A percentile compares a stretch with the other conserved stretches of the same genome.
Conservation (phyloP, 2,888 invertebrate species). For the Eledone cirrhosa region DNA sequence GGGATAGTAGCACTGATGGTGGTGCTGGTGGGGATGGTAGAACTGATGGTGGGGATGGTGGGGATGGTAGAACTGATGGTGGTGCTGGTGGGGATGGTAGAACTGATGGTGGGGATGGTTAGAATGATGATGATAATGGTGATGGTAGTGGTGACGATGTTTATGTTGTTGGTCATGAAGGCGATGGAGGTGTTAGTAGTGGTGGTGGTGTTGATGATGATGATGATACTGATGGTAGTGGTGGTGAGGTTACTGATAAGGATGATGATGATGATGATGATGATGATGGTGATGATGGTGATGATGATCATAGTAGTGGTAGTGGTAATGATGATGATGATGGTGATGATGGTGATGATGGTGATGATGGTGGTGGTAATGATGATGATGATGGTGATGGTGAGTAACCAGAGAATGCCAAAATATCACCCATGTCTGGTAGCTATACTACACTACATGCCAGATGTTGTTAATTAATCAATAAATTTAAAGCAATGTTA, state of each 20-base stretch:
- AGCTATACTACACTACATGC: not conserved
- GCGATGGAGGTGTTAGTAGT: not conserved
- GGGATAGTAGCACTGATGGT: too few relatives aligned
- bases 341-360: not conserved
- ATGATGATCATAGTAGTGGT: not conserved
- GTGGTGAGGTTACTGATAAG: not conserved
- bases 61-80: not conserved
- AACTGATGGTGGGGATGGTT: not conserved
- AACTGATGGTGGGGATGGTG: too few relatives aligned
- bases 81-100: not conserved
- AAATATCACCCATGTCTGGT: conserved; percentile 8
- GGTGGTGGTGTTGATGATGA: not conserved
- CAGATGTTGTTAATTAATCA: conserved; percentile 13
- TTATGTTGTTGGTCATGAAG: not conserved
- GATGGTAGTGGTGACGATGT: not conserved
- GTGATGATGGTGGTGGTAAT: not conserved
- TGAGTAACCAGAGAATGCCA: not conserved
- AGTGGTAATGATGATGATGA: not conserved
- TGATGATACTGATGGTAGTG: not conserved
- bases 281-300: not conserved
- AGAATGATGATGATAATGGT: not conserved
- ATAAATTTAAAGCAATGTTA: not conserved
- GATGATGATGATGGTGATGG: not conserved
- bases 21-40: too few relatives aligned
- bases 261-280: not conserved